phyloP scores from a whole-genome alignment of 2,797 vertebrate species.

The Gadopsis marmoratus region DNA sequence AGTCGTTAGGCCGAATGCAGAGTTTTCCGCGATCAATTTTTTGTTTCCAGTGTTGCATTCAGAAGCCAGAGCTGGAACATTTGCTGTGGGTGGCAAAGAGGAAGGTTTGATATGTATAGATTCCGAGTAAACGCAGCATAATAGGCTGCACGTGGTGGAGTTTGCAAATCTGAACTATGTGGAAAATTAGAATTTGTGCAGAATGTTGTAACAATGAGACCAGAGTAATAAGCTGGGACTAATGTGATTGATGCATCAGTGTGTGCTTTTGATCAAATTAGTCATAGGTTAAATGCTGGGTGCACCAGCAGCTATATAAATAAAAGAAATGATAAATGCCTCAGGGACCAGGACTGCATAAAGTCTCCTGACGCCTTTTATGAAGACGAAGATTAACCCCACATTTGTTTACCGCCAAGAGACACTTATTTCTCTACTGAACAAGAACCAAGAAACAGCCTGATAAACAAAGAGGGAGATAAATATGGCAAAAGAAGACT shows the following conservation, averaged over 20 bases:
- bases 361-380: conserved; percentile 52
- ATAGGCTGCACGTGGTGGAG: neutral
- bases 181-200: neutral
- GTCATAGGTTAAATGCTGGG: conserved; percentile 25
- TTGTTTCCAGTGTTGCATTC: conserved; percentile 25
- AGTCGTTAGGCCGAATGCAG: conserved; percentile 39
- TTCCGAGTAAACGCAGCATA: conserved; percentile 1
- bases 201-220: neutral
- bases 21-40: conserved; percentile 33
- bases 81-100: neutral
- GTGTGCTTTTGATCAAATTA: conserved; percentile 32
- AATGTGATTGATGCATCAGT: conserved; percentile 18
- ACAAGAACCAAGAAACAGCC: conserved; percentile 37
- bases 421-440: conserved; percentile 35
- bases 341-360: conserved; percentile 19
- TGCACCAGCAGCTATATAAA: conserved; percentile 30
- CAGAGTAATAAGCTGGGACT: neutral
- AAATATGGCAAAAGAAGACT: conserved; percentile 20
- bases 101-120: conserved; percentile 10
- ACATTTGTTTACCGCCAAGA: conserved; percentile 39
- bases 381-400: conserved; percentile 52
- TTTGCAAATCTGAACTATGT: conserved; percentile 14
- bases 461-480: conserved; percentile 24
- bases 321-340: conserved; percentile 43
- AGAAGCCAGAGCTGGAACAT: conserved; percentile 10